phyloP scores from a whole-genome alignment of 2,888 invertebrate genomes.

The Notodonta dromedarius region DNA sequence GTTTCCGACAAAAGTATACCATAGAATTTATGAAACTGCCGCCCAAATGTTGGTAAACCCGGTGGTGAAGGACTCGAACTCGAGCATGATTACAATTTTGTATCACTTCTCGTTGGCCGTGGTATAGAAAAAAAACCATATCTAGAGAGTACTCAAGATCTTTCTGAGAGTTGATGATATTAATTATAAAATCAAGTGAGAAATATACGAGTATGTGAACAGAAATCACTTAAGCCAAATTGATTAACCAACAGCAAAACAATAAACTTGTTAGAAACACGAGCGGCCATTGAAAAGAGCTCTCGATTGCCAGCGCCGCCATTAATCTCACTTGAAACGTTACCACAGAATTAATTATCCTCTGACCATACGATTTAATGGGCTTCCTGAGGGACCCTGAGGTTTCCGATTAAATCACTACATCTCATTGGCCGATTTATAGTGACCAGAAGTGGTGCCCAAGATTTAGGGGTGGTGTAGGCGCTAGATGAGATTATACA shows the following conservation, averaged over 20 bases:
- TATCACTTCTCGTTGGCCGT: too few species aligned
- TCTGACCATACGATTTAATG: slow-evolving; percentile 84
- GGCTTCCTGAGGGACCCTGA: slow-evolving; percentile 79
- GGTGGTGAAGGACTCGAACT: too few species aligned
- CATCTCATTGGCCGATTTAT: slow-evolving; percentile 83
- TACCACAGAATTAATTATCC: slow-evolving; percentile 83
- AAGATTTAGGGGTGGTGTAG: slow-evolving; percentile 39
- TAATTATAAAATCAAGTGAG: too few species aligned
- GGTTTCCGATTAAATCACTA: slow-evolving; percentile 84
- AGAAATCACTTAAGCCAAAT: slow-evolving; percentile 40
- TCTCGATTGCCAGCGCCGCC: slow-evolving; percentile 65
- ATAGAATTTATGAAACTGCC: too few species aligned
- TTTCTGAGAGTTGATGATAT: too few species aligned
- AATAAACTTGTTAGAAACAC: slow-evolving; percentile 59
- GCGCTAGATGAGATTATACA: slow-evolving; percentile 29
- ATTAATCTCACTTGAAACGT: slow-evolving; percentile 81
- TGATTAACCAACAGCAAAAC: slow-evolving; percentile 51
- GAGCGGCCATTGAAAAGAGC: slow-evolving; percentile 69
- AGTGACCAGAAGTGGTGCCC: slow-evolving; percentile 59
- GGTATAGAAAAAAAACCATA: too few species aligned
- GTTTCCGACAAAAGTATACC: too few species aligned
- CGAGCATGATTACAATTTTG: too few species aligned
- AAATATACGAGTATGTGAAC: too few species aligned
- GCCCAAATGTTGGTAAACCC: too few species aligned
- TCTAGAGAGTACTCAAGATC: too few species aligned